Evolutionary conservation across 2,888 invertebrate species (phyloP).

Genomic region (Microctonus hyperodae): DNA sequence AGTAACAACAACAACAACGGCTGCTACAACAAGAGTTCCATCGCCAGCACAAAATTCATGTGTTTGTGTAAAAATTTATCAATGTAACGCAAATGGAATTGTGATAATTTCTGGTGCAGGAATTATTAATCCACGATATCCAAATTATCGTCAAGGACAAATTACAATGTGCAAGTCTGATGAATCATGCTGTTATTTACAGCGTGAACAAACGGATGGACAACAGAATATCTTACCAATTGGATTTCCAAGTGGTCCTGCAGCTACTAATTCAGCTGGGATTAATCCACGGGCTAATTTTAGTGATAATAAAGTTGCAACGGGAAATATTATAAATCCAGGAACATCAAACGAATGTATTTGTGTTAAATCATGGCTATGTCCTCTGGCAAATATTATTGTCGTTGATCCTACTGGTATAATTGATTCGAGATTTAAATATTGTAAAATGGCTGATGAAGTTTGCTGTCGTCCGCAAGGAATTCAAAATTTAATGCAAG

Average conservation of each 20-base stretch:
- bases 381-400: conserved; percentile 43
- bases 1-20: conserved; percentile 10
- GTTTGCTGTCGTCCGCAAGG: conserved; percentile 52
- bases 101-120: conserved; percentile 42
- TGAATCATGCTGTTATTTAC: conserved; percentile 69
- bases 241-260: conserved; percentile 65
- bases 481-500: conserved; percentile 23
- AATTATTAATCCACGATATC: conserved; percentile 49
- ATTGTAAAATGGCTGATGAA: conserved; percentile 54
- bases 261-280: conserved; percentile 67
- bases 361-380: conserved; percentile 50
- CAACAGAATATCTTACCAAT: conserved; percentile 51
- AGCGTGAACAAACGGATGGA: conserved; percentile 64
- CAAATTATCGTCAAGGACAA: conserved; percentile 42
- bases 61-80: conserved; percentile 25
- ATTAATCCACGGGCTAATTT: conserved; percentile 20
- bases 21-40: conserved; percentile 6
- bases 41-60: conserved; percentile 20
- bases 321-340: conserved; percentile 35
- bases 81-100: conserved; percentile 43
- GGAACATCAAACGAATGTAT: conserved; percentile 53
- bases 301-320: conserved; percentile 55
- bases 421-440: conserved; percentile 54
- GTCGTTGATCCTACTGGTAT: conserved; percentile 43
- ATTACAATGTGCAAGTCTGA: conserved; percentile 35